Base-by-base conservation (phyloP, 2,888 invertebrate species). In the Lamellibrachia columna region DNA sequence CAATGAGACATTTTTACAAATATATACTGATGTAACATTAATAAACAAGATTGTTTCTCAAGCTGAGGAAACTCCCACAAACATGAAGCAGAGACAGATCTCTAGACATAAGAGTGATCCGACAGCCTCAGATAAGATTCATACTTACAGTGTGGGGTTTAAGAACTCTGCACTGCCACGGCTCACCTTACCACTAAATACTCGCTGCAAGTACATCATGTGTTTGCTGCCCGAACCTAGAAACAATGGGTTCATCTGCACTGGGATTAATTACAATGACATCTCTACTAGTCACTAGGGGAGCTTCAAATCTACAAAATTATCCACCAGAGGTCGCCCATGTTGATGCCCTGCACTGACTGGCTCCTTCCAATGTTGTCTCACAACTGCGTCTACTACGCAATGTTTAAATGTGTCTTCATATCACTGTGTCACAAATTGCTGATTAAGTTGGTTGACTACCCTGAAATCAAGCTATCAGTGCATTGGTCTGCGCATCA, bases 161-260 rank as follows among this genome's bases (percentile, higher is more conserved):
- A 75, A 22, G 75, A 75, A 75, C 75, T 75, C 75, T 75, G 75
- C n/a, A 75, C 22, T 22, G 75, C 22, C 75, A 75, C 15, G 75
- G 22, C 75, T 75, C n/a, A 6, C n/a, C 75, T 22, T 75, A 75
- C 75, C 75, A 75, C 75, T 75, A 75, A 75, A 75, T 22, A 75
- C 75, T 4, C 22, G 75, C 75, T 75, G 75, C 75, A 75, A 75
- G 75, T 75, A 22, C 75, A 75, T 11, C 75, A 75, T 75, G 75
- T 75, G 75, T 75, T 75, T 75, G 75, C 75, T 75, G 75, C 75
- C 75, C 2, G 75, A 75, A 75, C 75, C 75, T 75, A 75, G 75
- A 75, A 75, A 75, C 75, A 75, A 75, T 15, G 15, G 75, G 75
- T 75, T 75, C n/a, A 75, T 6, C 75, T 75, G 75, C 75, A 75